Conservation (phyloP, 2,797 vertebrate species). For the Crocidura indochinensis region DNA sequence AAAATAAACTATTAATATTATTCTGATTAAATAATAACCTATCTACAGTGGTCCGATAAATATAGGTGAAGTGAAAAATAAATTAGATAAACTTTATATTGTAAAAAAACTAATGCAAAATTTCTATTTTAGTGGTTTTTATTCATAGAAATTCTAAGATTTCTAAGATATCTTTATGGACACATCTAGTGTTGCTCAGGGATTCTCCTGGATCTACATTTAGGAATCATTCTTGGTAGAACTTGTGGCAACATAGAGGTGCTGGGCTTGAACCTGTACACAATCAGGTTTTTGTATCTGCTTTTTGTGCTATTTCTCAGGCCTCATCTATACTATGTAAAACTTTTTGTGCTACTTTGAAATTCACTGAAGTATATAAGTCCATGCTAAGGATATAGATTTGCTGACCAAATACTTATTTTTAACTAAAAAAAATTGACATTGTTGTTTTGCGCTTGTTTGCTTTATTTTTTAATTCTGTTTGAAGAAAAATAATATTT, state of each 20-base stretch:
- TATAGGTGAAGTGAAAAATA: conserved; percentile 12
- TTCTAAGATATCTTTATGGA: neutral
- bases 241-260: too few species aligned
- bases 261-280: too few species aligned
- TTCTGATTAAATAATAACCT: conserved; percentile 27
- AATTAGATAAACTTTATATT: conserved; percentile 13
- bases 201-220: too few species aligned
- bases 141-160: neutral
- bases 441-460: too few species aligned
- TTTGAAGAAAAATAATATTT: neutral
- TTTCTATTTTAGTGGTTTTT: conserved; percentile 23
- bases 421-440: conserved; percentile 23
- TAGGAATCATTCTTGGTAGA: too few species aligned
- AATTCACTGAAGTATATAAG: neutral
- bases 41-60: conserved; percentile 12
- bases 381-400: conserved; percentile 25
- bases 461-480: neutral
- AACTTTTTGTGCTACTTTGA: conserved; percentile 13
- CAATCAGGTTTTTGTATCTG: conserved; percentile 17
- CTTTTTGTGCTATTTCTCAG: conserved; percentile 13
- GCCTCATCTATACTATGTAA: conserved; percentile 58
- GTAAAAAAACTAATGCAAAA: conserved; percentile 30
- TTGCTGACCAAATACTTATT: neutral
- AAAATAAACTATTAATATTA: neutral
- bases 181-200: too few species aligned